Evolutionary conservation across 1,140 invertebrate species (phyloP).

Genomic region (Nephila pilipes): DNA sequence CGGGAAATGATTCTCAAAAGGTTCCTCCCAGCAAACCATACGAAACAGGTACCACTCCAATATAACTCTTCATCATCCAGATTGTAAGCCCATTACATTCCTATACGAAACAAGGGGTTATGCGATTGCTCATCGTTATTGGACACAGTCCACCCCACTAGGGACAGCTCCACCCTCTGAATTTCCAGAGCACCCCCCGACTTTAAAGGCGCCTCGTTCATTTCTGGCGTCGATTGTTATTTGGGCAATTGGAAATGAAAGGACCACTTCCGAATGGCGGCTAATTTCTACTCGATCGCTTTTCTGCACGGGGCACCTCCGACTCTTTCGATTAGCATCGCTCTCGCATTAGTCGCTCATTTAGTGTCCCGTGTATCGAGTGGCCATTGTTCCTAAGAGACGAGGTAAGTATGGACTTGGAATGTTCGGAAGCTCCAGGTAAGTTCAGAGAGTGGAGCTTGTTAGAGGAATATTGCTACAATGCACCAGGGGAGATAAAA

Average conservation of each 20-base stretch:
- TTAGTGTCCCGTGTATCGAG: background rate
- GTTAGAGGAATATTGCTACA: background rate
- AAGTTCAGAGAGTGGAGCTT: background rate
- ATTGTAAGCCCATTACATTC: background rate
- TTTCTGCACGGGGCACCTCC: background rate
- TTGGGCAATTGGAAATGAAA: slow-evolving; percentile 68
- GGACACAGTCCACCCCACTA: background rate
- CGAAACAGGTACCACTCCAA: background rate
- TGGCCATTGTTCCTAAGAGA: background rate
- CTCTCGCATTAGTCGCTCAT: background rate
- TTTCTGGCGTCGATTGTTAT: slow-evolving; percentile 50
- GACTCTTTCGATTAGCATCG: slow-evolving; percentile 59
- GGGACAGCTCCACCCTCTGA: background rate
- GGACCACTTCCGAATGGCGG: slow-evolving; percentile 58
- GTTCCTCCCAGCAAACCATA: too few relatives aligned
- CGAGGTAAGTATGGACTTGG: background rate
- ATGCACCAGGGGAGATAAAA: background rate
- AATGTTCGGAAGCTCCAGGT: background rate
- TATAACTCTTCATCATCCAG: background rate
- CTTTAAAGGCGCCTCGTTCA: slow-evolving; percentile 66
- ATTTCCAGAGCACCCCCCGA: slow-evolving; percentile 12
- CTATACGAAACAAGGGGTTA: background rate
- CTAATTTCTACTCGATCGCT: slow-evolving; percentile 71
- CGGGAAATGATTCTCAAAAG: too few relatives aligned
- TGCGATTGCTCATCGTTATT: background rate